phyloP scores from a whole-genome alignment of 2,888 invertebrate species.

The Nowickia ferox region DNA sequence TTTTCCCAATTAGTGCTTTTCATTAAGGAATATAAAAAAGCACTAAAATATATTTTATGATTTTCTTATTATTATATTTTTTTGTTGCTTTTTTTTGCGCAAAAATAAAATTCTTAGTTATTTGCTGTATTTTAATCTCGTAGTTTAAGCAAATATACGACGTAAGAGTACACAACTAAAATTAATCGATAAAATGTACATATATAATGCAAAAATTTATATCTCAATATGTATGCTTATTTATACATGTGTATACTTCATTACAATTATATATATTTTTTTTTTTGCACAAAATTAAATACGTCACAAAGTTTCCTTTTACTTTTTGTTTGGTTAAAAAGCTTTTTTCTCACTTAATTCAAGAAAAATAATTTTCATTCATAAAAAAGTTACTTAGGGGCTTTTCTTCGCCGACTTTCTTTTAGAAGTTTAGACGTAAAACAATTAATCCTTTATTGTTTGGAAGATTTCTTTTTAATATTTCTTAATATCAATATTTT shows the following conservation, averaged over 20 bases:
- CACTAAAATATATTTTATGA: conserved; percentile 30
- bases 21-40: not conserved
- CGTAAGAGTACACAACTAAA: conserved; percentile 36
- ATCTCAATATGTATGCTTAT: conserved; percentile 6
- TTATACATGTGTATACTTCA: conserved; percentile 1
- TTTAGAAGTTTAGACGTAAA: not conserved
- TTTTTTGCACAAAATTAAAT: conserved; percentile 47
- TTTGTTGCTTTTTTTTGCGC: conserved; percentile 37
- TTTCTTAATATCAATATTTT: not conserved
- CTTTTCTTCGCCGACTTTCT: conserved; percentile 24
- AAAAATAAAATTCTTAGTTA: conserved; percentile 25
- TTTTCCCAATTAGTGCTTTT: conserved; percentile 14
- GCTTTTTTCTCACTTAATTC: conserved; percentile 43
- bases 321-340: conserved; percentile 13
- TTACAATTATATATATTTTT: not conserved
- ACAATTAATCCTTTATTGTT: conserved; percentile 10
- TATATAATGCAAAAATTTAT: conserved; percentile 41
- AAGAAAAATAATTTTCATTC: conserved; percentile 49
- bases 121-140: conserved; percentile 5
- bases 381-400: conserved; percentile 54
- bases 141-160: conserved; percentile 19
- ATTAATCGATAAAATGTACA: conserved; percentile 63
- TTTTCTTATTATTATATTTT: not conserved
- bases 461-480: not conserved
- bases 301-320: conserved; percentile 62